Evolutionary conservation across 2,113 vertebrate genomes (phyloP).

Genomic region (Pelmatolapia mariae): DNA sequence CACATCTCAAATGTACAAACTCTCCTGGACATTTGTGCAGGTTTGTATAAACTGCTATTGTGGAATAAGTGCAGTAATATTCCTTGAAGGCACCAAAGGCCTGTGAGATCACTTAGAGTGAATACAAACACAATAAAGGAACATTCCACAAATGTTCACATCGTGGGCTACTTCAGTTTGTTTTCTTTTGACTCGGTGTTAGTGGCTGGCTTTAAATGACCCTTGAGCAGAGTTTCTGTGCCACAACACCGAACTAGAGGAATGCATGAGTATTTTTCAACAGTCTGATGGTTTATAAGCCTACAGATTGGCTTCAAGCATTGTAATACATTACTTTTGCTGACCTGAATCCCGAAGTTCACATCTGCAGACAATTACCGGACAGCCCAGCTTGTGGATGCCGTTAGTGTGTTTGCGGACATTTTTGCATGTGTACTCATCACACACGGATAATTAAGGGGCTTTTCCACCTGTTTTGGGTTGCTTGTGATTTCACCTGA

Average conservation of each 20-base stretch:
- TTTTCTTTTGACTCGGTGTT: background rate
- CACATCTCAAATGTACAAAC: background rate
- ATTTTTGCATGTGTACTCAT: constrained; percentile 10
- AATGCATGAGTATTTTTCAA: constrained; percentile 23
- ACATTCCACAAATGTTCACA: background rate
- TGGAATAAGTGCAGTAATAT: background rate
- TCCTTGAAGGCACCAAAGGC: background rate
- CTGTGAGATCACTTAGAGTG: background rate
- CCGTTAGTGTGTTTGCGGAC: background rate
- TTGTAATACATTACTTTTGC: constrained; percentile 39
- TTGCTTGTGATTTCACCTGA: background rate
- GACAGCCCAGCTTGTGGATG: background rate
- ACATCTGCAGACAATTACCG: constrained; percentile 63
- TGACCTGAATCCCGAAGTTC: constrained; percentile 43
- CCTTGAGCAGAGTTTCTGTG: constrained; percentile 24
- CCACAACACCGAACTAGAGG: constrained; percentile 17
- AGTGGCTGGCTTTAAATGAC: constrained; percentile 25
- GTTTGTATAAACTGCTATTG: background rate
- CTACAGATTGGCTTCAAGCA: constrained; percentile 19
- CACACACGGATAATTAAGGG: constrained; percentile 18
- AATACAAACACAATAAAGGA: background rate
- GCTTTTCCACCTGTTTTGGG: constrained; percentile 43
- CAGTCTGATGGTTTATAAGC: background rate
- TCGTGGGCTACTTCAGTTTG: background rate
- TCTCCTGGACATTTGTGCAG: background rate